Evolutionary conservation across 2,797 vertebrate genomes (phyloP).

Genomic region (Hippocampus kuda): DNA sequence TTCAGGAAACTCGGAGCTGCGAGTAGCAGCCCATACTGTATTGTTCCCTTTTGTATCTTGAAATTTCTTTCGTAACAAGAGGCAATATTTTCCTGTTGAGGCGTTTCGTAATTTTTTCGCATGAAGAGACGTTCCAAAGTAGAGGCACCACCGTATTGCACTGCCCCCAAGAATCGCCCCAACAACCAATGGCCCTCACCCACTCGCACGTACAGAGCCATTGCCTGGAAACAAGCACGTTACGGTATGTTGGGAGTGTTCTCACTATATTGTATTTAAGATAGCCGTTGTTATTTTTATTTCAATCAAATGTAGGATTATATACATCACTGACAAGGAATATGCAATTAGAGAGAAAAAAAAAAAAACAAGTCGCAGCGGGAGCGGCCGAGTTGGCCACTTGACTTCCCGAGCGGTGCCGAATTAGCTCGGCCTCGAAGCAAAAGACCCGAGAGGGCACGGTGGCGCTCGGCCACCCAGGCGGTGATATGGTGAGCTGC

Average conservation of each 20-base stretch:
- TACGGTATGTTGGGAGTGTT: background rate
- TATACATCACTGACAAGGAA: background rate
- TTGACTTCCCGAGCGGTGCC: background rate
- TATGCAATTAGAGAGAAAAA: background rate
- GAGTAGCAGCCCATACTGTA: too few species aligned
- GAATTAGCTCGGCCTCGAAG: constrained; percentile 6
- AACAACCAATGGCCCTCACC: background rate
- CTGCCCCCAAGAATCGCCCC: background rate
- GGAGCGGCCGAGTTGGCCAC: background rate
- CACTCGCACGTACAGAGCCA: background rate
- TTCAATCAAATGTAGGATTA: background rate
- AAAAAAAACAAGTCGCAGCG: background rate
- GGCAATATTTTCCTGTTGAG: too few species aligned
- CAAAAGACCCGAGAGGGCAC: constrained; percentile 10
- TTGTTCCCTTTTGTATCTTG: too few species aligned
- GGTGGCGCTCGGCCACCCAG: constrained; percentile 43
- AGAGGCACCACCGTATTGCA: background rate
- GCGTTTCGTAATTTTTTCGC: too few species aligned
- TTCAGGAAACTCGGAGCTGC: too few species aligned
- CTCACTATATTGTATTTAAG: background rate
- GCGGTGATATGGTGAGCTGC: constrained; percentile 31
- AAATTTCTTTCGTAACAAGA: too few species aligned
- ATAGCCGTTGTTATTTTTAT: background rate
- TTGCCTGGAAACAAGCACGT: background rate
- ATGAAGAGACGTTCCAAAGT: too few species aligned